Evolutionary conservation across 2,113 vertebrate genomes (phyloP), one percentile per base, ranked within the genome.

Genomic region (Rattus rattus): DNA sequence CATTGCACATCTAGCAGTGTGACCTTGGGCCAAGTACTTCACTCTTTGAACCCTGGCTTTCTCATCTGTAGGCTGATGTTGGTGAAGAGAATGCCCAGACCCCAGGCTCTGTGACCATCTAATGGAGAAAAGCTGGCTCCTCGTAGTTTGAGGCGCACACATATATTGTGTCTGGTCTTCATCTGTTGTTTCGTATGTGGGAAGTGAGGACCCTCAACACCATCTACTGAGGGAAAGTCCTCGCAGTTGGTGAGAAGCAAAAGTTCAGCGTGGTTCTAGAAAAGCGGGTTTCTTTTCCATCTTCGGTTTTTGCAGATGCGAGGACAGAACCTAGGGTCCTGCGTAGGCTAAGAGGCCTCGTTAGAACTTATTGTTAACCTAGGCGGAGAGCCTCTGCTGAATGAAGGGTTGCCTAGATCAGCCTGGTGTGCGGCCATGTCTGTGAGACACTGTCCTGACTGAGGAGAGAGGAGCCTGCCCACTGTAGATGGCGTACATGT

Each of bases 21-120:
- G 69, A 81, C 30, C 61, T 36, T 56, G 92, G 39, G 73, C 13
- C 88, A 90, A 95, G 20, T 8, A 77, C 1, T 47, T 84, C 43
- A 79, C 22, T 92, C 65, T 89, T n/a, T 91, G 52, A 69, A 75
- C 61, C 30, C 65, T 94, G 13, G 56, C n/a, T 89, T 97, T 61
- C 88, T 94, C 26, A 81, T 65, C 24, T 95, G 49, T 79, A 81
- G 94, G 85, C 75, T 59, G 14, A 65, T 28, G 11, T 49, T 93
- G 22, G 43, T 76, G n/a, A 94, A 91, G 72, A 77, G 43, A 43
- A 96, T 83, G 77, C 76, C 86, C 30, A 89, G 92, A 30, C 11
- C 43, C 24, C 33, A 43, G 52, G 7, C 67, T 91, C 75, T 59
- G 47, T 80, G 79, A 88, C 77, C 88, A 91, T 13, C 22, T 43